These are phyloP conservation scores for Emmelina monodactyla DNA, from an alignment of 2,888 invertebrate genomes.

Conservation along the genomic window DNA sequence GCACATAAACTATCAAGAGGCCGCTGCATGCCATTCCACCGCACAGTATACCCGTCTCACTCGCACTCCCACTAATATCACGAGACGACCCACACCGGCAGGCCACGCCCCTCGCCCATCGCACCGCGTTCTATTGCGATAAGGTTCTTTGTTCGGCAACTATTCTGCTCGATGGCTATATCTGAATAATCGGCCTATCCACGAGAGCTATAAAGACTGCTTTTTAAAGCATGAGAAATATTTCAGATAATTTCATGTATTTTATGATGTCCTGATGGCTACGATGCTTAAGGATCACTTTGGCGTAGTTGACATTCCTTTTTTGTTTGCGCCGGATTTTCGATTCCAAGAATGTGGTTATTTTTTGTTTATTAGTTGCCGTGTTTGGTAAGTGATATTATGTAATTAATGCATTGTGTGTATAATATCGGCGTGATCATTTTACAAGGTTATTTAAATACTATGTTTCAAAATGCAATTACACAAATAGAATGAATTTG, in stretches of 20 bases:
- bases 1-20: slow-evolving; percentile 30
- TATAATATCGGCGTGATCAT: no score
- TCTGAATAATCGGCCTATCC: background rate
- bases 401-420: no score
- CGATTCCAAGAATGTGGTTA: no score
- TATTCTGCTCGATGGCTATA: slow-evolving; percentile 6
- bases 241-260: slow-evolving; percentile 39
- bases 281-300: slow-evolving; percentile 61
- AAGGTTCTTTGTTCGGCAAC: slow-evolving; percentile 21
- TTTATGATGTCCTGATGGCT: slow-evolving; percentile 47
- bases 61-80: slow-evolving; percentile 23
- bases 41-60: slow-evolving; percentile 31
- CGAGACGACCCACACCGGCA: no score
- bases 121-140: slow-evolving; percentile 12
- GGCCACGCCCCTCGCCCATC: no score
- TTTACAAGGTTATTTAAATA: no score
- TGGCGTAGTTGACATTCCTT: slow-evolving; percentile 57
- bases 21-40: slow-evolving; percentile 23
- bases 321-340: slow-evolving; percentile 8
- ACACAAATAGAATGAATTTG: no score
- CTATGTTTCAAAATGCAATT: no score
- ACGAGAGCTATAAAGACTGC: slow-evolving; percentile 15
- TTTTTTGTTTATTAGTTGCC: no score
- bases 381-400: no score
- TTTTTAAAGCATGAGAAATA: slow-evolving; percentile 42